Base-by-base conservation (phyloP, 2,888 invertebrate genomes). In the Polyommatus iphigenia region DNA sequence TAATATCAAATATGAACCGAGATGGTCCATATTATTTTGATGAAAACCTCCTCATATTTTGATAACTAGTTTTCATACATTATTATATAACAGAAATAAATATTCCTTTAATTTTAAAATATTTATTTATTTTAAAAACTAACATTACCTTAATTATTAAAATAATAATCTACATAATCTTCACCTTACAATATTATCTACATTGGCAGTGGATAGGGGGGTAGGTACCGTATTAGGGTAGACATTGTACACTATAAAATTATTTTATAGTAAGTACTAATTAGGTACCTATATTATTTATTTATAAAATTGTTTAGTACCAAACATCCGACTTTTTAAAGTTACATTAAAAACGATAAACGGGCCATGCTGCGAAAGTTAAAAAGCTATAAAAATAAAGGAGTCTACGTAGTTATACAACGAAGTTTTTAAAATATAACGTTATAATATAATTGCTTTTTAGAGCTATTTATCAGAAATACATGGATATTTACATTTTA, bases 181-280 rank as follows among this genome's bases (percentile, higher is more conserved):
- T 75, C 75, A 32, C 75, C 75, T 75, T 54, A 75, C 75, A 75
- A 59, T 67, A 67, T 62, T 73, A 73, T 75, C 75, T 75, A 75
- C 50, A 75, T 50, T 75, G 75, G 75, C 75, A 75, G 73, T 73
- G 75, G 46, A 54, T 73, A 54, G 29, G 20, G 18, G 24, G 59
- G 59, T 59, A 59, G 7, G 20, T 62, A 29, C 67, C 67, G 7
- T 67, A 36, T 32, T 32, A 32, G 32, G 29, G 67, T 67, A 46
- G 46, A 46, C 46, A 10, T 46, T 46, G 46, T 46, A 67, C 29
- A 29, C 67, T 67, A 67, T 24, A 20, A 7, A 24, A 24, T 24
- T 67, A 67, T 67, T 67, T 67, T 67, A 13, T 67, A 29, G 62
- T 67, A 67, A 5, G 6, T 67, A 62, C 62, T 62, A 29, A 62